phyloP scores from a whole-genome alignment of 2,888 invertebrate genomes.

The Apodemia zela region DNA sequence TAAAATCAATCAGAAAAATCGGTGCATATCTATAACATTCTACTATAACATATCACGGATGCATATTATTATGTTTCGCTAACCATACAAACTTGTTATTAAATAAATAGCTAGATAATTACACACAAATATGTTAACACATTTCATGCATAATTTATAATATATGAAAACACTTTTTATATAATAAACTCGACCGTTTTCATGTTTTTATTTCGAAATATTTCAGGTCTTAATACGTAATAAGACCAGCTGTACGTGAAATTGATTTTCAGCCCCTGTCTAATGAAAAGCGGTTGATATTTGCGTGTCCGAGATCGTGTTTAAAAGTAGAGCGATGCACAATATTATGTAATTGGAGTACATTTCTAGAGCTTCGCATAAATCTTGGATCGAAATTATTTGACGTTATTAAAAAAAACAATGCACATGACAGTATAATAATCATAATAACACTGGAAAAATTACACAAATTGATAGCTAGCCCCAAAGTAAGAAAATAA shows the following conservation, averaged over 20 bases:
- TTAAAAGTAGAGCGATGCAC: neutral
- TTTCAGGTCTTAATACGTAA: neutral
- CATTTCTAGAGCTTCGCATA: neutral
- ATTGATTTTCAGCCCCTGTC: neutral
- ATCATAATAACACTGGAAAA: too few relatives aligned
- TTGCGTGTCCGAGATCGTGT: neutral
- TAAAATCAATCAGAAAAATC: too few relatives aligned
- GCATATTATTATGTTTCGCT: too few relatives aligned
- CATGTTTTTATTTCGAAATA: neutral
- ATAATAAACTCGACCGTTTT: neutral
- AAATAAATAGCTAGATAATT: neutral
- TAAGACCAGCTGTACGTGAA: conserved; percentile 1
- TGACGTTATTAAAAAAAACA: too few relatives aligned
- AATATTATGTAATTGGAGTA: neutral
- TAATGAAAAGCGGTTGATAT: neutral
- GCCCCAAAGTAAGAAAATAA: too few relatives aligned
- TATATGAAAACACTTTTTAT: conserved; percentile 2
- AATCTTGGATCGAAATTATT: too few relatives aligned
- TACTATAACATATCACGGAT: too few relatives aligned
- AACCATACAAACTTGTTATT: neutral
- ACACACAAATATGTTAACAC: neutral
- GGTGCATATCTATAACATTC: too few relatives aligned
- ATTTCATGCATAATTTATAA: neutral
- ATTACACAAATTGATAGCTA: too few relatives aligned
- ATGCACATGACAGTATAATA: too few relatives aligned